Evolutionary conservation across 1,140 invertebrate genomes (phyloP), one percentile per base, ranked within the genome.

Genomic region (Cydia strobilella): DNA sequence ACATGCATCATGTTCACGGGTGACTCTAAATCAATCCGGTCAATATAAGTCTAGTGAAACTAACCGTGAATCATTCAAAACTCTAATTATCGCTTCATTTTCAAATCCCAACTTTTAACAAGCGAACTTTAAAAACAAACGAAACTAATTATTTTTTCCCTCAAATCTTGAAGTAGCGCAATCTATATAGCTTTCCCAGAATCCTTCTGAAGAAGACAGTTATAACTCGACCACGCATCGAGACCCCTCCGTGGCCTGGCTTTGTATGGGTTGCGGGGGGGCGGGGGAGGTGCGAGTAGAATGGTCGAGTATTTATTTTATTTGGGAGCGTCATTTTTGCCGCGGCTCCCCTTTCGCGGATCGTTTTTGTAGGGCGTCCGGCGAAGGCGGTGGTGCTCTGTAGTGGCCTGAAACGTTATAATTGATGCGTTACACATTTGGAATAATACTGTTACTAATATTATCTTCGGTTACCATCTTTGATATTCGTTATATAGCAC

Each of bases 241-340:
- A 74, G 85, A 82, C 20, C 84, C 63, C 75, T 25, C 63, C 72
- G 45, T 51, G 27, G n/a, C 25, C 42, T 48, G 23, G 48, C n/a
- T 79, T 80, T 69, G 18, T 62, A 74, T 48, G 74, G 6, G 39
- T 0, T 0, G 5, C 23, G 45, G 39, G 76, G 76, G 73, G 74
- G 75, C 23, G 74, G 9, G 76, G 79, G 20, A 79, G 83, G 54
- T 85, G 86, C 72, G 25, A 59, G 51, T 77, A 77, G 66, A 72
- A 27, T 83, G 84, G 86, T 54, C 76, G 76, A 48, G 80, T 86
- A 84, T 87, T 88, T 90, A 89, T 89, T 88, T 90, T 90, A 90
- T 90, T 90, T 79, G 83, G 80, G 78, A 84, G 87, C 85, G 86
- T 88, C 87, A 90, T 89, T 90, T 90, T 87, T 88, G 88, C 84